phyloP scores from a whole-genome alignment of 2,888 invertebrate genomes.

The Eupelmus urozonus region DNA sequence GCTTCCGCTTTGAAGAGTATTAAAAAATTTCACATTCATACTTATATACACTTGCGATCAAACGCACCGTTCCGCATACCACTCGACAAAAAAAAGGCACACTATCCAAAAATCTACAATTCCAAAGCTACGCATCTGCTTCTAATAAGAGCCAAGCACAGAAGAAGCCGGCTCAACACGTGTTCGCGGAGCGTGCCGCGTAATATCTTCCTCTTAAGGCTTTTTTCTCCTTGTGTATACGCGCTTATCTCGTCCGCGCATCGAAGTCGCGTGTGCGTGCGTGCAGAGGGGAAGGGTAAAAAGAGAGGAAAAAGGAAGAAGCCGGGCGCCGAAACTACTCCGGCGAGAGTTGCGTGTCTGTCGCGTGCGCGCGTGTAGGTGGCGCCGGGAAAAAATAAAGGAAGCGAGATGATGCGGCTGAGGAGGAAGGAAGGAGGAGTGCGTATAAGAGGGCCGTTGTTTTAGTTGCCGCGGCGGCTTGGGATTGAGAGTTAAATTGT shows the following conservation, averaged over 20 bases:
- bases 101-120: too few relatives aligned
- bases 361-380: background rate
- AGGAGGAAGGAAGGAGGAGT: too few relatives aligned
- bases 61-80: too few relatives aligned
- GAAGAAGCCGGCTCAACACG: slow-evolving; percentile 3
- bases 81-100: too few relatives aligned
- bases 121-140: background rate
- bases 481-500: too few relatives aligned
- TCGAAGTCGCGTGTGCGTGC: background rate
- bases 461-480: too few relatives aligned
- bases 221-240: background rate
- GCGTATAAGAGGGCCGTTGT: too few relatives aligned
- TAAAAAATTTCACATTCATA: too few relatives aligned
- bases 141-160: background rate
- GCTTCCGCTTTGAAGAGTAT: too few relatives aligned
- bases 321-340: background rate
- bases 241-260: background rate
- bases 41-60: too few relatives aligned
- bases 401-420: too few relatives aligned
- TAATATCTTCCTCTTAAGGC: background rate
- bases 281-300: background rate
- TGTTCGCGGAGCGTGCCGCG: slow-evolving; percentile 30
- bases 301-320: background rate
- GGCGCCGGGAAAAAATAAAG: background rate
- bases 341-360: too few relatives aligned